Conservation (phyloP, 2,797 vertebrate species). For the Microctenopoma steveboyesi region DNA sequence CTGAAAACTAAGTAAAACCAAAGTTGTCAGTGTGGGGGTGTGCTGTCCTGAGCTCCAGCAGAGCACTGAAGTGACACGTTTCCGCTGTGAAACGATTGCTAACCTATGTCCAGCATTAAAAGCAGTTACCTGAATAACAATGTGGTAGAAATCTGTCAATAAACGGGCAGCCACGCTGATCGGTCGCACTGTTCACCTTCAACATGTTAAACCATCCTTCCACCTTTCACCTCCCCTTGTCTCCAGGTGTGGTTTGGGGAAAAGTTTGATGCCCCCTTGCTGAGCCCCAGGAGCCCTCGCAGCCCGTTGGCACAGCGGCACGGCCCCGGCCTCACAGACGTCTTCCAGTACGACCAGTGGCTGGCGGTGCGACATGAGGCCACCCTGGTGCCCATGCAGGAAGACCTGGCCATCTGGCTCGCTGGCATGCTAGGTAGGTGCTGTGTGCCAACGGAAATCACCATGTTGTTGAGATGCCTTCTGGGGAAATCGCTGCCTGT, state of each 20-base stretch:
- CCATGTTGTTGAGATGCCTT: background rate
- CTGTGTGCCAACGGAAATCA: background rate
- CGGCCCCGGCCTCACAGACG: slow-evolving; percentile 92
- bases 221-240: background rate
- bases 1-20: background rate
- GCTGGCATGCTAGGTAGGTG: slow-evolving; percentile 90
- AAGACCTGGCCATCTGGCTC: slow-evolving; percentile 96
- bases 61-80: slow-evolving; percentile 29
- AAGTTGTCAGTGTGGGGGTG: background rate
- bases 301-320: slow-evolving; percentile 87
- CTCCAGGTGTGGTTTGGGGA: slow-evolving; percentile 92
- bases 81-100: background rate
- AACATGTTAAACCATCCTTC: background rate
- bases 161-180: slow-evolving; percentile 17
- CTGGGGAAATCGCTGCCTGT: background rate
- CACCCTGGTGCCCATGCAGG: slow-evolving; percentile 94
- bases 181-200: slow-evolving; percentile 1
- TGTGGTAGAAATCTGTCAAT: background rate
- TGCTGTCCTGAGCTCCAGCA: slow-evolving; percentile 15
- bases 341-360: slow-evolving; percentile 96
- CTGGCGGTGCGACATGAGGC: slow-evolving; percentile 93
- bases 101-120: slow-evolving; percentile 10
- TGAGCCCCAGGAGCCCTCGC: slow-evolving; percentile 85
- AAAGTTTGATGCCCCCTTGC: slow-evolving; percentile 83
- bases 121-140: background rate